Base-by-base conservation (phyloP, 1,140 invertebrate genomes). In the Leptinotarsa lineolata region DNA sequence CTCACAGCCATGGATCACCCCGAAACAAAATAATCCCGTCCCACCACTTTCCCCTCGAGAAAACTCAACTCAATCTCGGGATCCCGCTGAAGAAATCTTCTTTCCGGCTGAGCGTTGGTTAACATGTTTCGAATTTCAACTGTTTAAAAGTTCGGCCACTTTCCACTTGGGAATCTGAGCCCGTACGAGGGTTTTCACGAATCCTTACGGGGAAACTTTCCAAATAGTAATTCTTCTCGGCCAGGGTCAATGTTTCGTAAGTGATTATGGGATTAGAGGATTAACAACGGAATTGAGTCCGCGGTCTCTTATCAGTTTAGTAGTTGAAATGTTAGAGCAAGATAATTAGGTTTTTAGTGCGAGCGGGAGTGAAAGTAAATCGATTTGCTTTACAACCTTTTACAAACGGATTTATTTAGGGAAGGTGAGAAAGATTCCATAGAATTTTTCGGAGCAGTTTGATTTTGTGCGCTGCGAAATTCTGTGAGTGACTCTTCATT, bases 171-270 rank as follows among this genome's bases (percentile, higher is more conserved):
- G 39, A 68, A 68, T 46, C 30, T 68, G 20, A 68, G 11, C 66
- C 21, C 18, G 39, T 68, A n/a, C 30, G 66, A 68, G 22, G 45
- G 63, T 24, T 68, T 68, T 45, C 30, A 44, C 66, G 66, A 68
- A 68, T 18, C 66, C 66, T 22, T 45, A 68, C 30, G 45, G 46
- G 16, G 8, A 68, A 68, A 21, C 66, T 68, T 68, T 68, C 48
- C 39, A 44, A 68, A 45, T 68, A 68, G 66, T 68, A 44, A 46
- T 68, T 48, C 66, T 68, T 68, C 39, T 18, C 21, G 39, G 30
- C 61, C 24, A 63, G 61, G 61, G 61, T 63, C 61, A 63, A 63
- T 63, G 61, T 30, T 63, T 63, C 24, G 61, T 63, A 15, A 30
- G 61, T 30, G 61, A 22, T 63, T 63, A 63, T 63, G 24, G 20